Percentiles rank a stretch among this genome's conserved stretches.
Conservation (phyloP, 2,113 vertebrate genomes). For the Platichthys flesus region DNA sequence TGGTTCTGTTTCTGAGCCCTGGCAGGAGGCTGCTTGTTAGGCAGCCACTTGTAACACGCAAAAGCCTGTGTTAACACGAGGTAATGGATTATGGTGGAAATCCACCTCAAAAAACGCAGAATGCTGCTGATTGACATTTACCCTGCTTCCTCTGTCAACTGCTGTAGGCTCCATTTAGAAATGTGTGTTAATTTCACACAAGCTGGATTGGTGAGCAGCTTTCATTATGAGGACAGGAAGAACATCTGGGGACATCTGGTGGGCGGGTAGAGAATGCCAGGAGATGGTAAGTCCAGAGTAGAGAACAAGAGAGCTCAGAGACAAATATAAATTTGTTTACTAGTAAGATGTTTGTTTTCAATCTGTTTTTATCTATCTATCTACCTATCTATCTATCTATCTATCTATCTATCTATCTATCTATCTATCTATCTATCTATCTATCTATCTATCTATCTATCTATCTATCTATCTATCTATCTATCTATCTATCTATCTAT, state of each 20-base stretch:
- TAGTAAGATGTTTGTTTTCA: too few relatives aligned
- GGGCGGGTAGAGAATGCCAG: neutral
- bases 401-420: too few relatives aligned
- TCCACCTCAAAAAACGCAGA: constrained; percentile 8
- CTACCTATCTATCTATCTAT: too few relatives aligned
- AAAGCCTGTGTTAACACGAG: constrained; percentile 12
- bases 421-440: too few relatives aligned
- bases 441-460: too few relatives aligned
- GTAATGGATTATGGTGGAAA: constrained; percentile 6
- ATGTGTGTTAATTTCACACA: constrained; percentile 28
- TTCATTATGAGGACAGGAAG: neutral
- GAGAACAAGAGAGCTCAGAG: too few relatives aligned
- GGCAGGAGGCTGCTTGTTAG: constrained; percentile 32
- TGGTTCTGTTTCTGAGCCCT: constrained; percentile 14
- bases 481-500: too few relatives aligned
- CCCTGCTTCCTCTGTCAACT: neutral
- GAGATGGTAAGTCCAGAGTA: too few relatives aligned
- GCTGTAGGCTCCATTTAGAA: neutral
- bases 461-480: too few relatives aligned
- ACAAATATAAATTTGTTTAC: too few relatives aligned
- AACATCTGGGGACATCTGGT: neutral
- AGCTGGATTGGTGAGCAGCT: neutral
- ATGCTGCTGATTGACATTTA: neutral
- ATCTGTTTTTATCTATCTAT: too few relatives aligned
- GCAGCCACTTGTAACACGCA: constrained; percentile 17